Base-by-base conservation (phyloP, 1,140 invertebrate species). In the Bombus balteatus region DNA sequence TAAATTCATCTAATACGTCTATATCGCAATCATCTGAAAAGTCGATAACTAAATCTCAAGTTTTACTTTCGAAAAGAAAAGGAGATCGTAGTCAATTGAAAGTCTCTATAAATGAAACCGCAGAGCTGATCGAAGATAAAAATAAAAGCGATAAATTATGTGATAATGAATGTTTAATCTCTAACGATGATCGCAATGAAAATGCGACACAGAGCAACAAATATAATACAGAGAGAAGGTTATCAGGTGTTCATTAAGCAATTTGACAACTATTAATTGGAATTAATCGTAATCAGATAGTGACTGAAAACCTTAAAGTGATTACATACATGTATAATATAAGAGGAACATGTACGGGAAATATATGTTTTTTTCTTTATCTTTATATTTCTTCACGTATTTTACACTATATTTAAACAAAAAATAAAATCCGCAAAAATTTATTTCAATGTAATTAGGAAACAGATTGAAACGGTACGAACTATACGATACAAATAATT, bases 21-120 rank as follows among this genome's bases (percentile, higher is more conserved):
- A 71, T 75, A 66, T 93, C 90, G 3, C 79, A 86, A 18, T 87
- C 68, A 32, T 94, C 92, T 9, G 89, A 88, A 82, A 95, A 93
- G 83, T 90, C 91, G 0, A 76, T 68, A 41, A 18, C 10, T 9
- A 92, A 93, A 70, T 87, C 88, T 22, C 89, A 90, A 39, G n/a
- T 53, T 22, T 89, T 74, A 13, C 85, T 76, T 18, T 80, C 82
- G 18, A 94, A 94, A 66, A 95, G 93, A n/a, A 95, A 91, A 94
- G 91, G 76, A 89, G 95, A 94, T 75, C 91, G 94, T 2, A 92
- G 92, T 47, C 89, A 92, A 9, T 87, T 95, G 0, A 93, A 94
- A 66, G 96, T 96, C 3, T 96, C 96, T 0, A 96, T 96, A 47
- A 96, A 96, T 84, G 96, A 96, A 80, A 96, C 94, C 2, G 95